Evolutionary conservation across 2,113 vertebrate genomes (phyloP), one percentile per base, ranked within the genome.

Genomic region (Paramisgurnus dabryanus): DNA sequence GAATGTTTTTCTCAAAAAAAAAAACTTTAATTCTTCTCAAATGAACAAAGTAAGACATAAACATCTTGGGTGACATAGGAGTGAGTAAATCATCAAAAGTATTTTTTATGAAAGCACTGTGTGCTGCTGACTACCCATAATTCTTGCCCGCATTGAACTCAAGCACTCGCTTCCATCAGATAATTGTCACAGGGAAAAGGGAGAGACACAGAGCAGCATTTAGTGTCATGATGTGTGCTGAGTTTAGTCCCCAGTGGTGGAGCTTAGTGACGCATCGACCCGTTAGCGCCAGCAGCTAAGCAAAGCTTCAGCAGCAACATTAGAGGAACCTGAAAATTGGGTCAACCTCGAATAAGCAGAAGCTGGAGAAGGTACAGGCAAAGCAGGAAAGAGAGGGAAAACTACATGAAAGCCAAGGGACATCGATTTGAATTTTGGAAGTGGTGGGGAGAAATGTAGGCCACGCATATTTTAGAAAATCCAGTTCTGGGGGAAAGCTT

Each of bases 301-400:
- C 55, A 82, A 73, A 70, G 82, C 83, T 76, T 34, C 79, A 82
- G 87, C 85, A 18, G 75, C 86, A 79, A 82, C 84, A 89, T 83
- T 77, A 85, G 86, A 90, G 87, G 87, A 89, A 91, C 89, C 89
- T 88, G 85, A 80, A 92, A 94, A 93, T 85, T 92, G 89, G 93
- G 92, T 93, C 92, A 93, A 81, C 86, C 80, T 67, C 88, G 88
- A 91, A 92, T 90, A 89, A 88, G 87, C 73, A 74, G 40, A 71
- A 84, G 82, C 82, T 79, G 82, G 83, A 83, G 57, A 82, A 79
- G 40, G 50, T 49, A 74, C 67, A 69, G 69, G 85, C 73, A 74
- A 67, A 50, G 63, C 39, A 53, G 77, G 66, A 84, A 83, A 84
- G 66, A 34, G 64, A 80, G 81, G 68, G 39, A 76, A 34, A 34